Base-by-base conservation (phyloP, 2,888 invertebrate species). In the Ectemnius cavifrons region DNA sequence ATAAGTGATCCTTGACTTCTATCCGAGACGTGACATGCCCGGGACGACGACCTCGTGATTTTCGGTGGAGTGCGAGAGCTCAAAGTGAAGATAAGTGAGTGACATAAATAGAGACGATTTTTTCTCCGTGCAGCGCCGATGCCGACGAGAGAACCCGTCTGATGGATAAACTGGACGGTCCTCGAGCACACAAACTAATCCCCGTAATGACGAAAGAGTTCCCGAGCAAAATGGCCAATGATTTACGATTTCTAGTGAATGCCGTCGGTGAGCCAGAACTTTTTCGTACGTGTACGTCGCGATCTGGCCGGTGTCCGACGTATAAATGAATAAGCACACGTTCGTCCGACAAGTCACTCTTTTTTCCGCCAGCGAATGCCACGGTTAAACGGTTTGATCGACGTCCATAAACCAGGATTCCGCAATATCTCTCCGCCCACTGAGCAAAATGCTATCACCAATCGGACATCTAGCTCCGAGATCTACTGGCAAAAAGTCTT, bases 81-180 rank as follows among this genome's bases (percentile, higher is more conserved):
- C 37, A 37, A 28, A 46, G 45, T n/a, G 11, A 16, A 18, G 23
- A 46, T 62, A 62, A 62, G 18, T 62, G 46, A 62, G 61, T 62
- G 61, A 62, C 61, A 45, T 46, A 62, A 62, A 62, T 62, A 18
- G 14, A 45, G 27, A 46, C 5, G 45, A 46, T 62, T 62, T 62
- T 62, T 16, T 46, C 61, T n/a, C 20, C 23, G 23, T 23, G 23
- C 23, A 23, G 2, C 23, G 3, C 45, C n/a, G 52, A 4, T 52
- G n/a, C 52, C 52, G 16, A 16, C 37, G 37, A 37, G 52, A 37
- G 14, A 16, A 2, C 37, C 0, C 58, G 58, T 13, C 58, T 14
- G 28, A 37, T 16, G 28, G 28, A 14, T 8, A 18, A 62, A n/a
- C 16, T 14, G 13, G 52, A 45, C 46, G 46, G n/a, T 46, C 4